Percentiles rank a stretch among this genome's conserved stretches.
phyloP scores from a whole-genome alignment of 2,113 vertebrate genomes.

The Phalacrocorax pelagicus region DNA sequence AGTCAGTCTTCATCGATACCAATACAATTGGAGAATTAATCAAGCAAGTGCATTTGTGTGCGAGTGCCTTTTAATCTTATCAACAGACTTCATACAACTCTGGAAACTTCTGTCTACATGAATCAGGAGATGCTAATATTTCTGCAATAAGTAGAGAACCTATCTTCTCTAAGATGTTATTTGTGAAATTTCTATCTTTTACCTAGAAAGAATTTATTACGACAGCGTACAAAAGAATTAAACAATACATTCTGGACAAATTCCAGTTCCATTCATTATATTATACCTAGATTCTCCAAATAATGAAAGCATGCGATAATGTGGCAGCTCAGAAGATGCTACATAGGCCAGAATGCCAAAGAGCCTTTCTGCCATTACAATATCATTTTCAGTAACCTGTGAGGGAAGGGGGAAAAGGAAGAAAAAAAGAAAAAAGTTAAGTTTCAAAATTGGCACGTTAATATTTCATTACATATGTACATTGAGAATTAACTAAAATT shows the following conservation, averaged over 20 bases:
- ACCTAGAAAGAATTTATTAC: neutral
- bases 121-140: neutral
- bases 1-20: neutral
- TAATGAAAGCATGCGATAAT: slow-evolving; percentile 84
- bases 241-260: rapidly evolving
- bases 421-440: neutral
- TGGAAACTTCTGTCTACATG: neutral
- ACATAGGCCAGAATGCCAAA: slow-evolving; percentile 91
- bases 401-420: neutral
- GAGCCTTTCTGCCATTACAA: slow-evolving; percentile 87
- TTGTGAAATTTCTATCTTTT: neutral
- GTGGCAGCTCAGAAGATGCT: slow-evolving; percentile 89
- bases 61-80: neutral
- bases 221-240: neutral
- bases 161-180: neutral
- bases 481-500: neutral
- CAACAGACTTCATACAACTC: neutral
- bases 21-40: neutral
- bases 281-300: slow-evolving; percentile 91
- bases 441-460: neutral
- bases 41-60: neutral
- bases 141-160: neutral
- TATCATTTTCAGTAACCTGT: slow-evolving; percentile 90
- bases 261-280: neutral
- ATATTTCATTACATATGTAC: neutral